A percentile compares a stretch with the other conserved stretches of the same genome.
phyloP scores from a whole-genome alignment of 2,113 vertebrate species.

The Dryoscopus gambensis region DNA sequence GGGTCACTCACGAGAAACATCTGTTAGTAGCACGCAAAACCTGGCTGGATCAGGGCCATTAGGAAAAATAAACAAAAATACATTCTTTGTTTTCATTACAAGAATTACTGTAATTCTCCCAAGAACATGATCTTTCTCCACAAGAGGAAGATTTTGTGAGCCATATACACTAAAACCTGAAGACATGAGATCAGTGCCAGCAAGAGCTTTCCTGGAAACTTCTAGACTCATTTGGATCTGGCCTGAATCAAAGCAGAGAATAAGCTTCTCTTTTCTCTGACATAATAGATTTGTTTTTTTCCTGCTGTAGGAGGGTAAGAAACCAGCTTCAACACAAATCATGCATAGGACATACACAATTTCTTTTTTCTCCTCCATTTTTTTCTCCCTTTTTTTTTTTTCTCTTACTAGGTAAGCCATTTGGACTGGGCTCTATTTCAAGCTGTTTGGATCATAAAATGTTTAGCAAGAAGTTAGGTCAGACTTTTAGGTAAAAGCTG shows the following conservation, averaged over 20 bases:
- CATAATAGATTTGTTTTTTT: neutral
- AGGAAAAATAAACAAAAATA: slow-evolving; percentile 61
- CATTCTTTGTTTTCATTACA: slow-evolving; percentile 44
- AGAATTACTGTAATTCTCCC: slow-evolving; percentile 51
- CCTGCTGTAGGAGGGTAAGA: neutral
- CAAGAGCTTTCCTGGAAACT: slow-evolving; percentile 27
- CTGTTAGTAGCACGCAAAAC: slow-evolving; percentile 58
- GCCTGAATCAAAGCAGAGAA: neutral
- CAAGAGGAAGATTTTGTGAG: slow-evolving; percentile 36
- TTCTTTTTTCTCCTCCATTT: neutral
- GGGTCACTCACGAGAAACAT: slow-evolving; percentile 51
- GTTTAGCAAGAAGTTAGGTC: neutral
- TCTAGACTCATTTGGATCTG: neutral
- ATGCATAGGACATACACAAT: neutral
- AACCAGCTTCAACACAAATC: neutral
- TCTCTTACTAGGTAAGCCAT: neutral
- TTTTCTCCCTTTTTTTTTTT: neutral
- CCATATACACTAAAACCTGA: slow-evolving; percentile 2
- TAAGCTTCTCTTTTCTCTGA: neutral
- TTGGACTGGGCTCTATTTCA: neutral
- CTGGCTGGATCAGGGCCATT: slow-evolving; percentile 51
- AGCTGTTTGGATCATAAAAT: neutral
- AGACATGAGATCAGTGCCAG: neutral
- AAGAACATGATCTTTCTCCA: slow-evolving; percentile 48
- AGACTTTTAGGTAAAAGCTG: neutral